Conservation (phyloP, 2,888 invertebrate genomes). For the Netelia virgata region DNA sequence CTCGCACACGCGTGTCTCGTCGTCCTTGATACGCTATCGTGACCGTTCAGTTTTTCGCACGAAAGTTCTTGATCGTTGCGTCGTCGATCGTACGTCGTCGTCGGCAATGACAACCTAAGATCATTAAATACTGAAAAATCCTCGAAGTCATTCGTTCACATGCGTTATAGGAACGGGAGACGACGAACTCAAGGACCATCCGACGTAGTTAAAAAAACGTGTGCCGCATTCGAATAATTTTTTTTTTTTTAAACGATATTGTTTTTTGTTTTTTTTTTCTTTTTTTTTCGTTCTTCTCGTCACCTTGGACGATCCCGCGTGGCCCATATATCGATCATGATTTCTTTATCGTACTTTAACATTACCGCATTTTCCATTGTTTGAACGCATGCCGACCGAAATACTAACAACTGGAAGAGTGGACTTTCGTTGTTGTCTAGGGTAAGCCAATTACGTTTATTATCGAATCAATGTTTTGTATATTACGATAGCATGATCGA, state of each 20-base stretch:
- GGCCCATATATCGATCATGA: constrained; percentile 2
- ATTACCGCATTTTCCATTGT: constrained; percentile 77
- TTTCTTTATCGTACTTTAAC: constrained; percentile 73
- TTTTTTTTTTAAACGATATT: background rate
- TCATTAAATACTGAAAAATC: constrained; percentile 33
- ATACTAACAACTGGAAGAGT: constrained; percentile 83
- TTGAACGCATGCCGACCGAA: constrained; percentile 81
- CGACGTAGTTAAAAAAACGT: background rate
- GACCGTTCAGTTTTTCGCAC: constrained; percentile 62
- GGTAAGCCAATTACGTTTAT: constrained; percentile 77
- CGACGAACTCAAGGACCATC: constrained; percentile 35
- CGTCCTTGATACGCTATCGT: constrained; percentile 55
- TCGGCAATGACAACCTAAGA: background rate
- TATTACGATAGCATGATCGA: background rate
- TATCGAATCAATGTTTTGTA: constrained; percentile 1
- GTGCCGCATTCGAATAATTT: background rate
- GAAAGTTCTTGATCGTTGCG: constrained; percentile 52
- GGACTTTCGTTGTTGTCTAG: constrained; percentile 83
- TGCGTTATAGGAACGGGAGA: background rate
- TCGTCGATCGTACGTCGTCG: constrained; percentile 37
- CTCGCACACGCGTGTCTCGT: constrained; percentile 26
- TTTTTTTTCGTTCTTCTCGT: constrained; percentile 31
- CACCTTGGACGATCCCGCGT: background rate
- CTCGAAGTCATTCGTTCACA: constrained; percentile 40
- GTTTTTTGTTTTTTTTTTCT: constrained; percentile 22